These are phyloP conservation scores for Leptinotarsa undecemlineata DNA, from an alignment of 1,140 invertebrate species.

Conservation along the genomic window DNA sequence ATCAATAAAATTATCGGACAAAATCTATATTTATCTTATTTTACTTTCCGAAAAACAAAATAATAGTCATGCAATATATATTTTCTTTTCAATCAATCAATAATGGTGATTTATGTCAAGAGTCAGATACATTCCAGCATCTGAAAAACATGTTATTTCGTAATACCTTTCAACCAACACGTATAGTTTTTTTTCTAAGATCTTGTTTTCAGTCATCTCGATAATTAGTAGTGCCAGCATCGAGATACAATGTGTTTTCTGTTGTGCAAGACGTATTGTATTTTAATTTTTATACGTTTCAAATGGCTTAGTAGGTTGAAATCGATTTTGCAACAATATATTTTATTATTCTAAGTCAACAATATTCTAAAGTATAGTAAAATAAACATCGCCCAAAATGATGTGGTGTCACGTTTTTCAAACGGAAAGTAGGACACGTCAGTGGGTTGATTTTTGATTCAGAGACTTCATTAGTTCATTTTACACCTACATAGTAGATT, in stretches of 20 bases:
- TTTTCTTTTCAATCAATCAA: too few species aligned
- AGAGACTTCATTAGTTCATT: neutral
- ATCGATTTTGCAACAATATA: neutral
- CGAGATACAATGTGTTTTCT: neutral
- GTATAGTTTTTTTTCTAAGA: too few species aligned
- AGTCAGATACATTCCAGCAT: too few species aligned
- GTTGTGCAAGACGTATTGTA: conserved; percentile 3
- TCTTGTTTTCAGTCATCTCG: neutral
- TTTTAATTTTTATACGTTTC: neutral
- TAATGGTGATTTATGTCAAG: too few species aligned
- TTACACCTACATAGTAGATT: neutral
- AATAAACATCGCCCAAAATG: neutral
- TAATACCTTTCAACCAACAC: too few species aligned
- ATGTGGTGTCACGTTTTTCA: neutral
- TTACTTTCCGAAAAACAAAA: too few species aligned
- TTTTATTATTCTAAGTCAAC: neutral
- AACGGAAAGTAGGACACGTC: neutral
- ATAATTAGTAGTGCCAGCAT: neutral
- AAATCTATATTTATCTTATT: too few species aligned
- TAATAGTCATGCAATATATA: too few species aligned
- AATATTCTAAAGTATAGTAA: neutral
- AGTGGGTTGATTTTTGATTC: neutral
- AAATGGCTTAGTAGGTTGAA: neutral
- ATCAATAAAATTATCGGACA: too few species aligned
- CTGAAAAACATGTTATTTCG: too few species aligned